Percentiles rank a stretch among this genome's conserved stretches.
These are phyloP conservation scores for Hippocampus kuda DNA, from an alignment of 2,797 vertebrate species.

Conservation along the genomic window DNA sequence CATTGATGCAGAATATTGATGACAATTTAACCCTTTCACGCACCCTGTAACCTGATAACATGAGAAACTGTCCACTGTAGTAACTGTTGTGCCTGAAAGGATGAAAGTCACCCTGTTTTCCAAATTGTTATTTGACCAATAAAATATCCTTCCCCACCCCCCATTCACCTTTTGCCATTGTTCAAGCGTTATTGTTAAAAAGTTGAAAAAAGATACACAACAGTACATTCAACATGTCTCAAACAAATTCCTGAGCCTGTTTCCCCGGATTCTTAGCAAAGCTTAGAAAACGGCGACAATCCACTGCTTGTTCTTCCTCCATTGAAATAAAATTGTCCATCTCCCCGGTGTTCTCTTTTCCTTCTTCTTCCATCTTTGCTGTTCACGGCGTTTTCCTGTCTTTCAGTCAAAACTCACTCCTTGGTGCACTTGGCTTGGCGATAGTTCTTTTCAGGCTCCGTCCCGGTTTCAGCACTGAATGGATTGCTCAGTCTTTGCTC, in stretches of 20 bases:
- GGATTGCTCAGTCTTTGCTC: constrained; percentile 60
- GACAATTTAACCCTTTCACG: neutral
- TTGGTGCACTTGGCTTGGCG: neutral
- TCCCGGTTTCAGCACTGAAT: constrained; percentile 38
- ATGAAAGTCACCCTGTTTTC: no score
- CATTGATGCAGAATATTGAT: neutral
- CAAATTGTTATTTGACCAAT: no score
- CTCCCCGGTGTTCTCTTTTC: neutral
- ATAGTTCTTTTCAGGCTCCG: constrained; percentile 23
- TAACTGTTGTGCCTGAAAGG: no score
- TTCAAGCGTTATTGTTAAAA: neutral
- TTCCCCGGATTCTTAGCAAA: neutral
- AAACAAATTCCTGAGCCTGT: neutral
- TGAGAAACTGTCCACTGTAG: no score
- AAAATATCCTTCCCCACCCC: no score
- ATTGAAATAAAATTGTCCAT: neutral
- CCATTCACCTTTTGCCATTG: neutral
- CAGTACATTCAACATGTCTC: neutral
- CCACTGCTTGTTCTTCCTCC: neutral
- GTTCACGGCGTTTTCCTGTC: constrained; percentile 6
- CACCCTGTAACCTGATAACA: no score
- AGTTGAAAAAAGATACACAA: neutral
- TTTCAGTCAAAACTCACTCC: neutral
- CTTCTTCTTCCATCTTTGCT: neutral
- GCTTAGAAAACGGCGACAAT: neutral